Evolutionary conservation across 2,113 vertebrate genomes (phyloP).

Genomic region (Microtus oregoni): DNA sequence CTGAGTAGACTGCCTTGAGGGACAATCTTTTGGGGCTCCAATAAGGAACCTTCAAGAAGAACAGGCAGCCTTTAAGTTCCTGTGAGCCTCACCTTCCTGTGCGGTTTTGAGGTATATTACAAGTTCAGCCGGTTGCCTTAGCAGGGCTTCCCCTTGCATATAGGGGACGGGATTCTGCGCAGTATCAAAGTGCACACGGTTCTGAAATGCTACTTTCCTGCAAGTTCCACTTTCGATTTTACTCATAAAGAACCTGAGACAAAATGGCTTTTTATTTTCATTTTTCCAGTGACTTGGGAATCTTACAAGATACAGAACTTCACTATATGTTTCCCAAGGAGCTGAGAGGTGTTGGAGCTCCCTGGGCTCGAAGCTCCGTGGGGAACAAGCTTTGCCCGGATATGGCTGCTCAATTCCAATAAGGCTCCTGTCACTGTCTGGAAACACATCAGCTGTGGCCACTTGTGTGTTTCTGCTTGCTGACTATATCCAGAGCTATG

Average conservation of each 20-base stretch:
- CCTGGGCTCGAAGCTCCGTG: neutral
- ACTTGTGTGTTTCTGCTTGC: neutral
- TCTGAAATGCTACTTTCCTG: neutral
- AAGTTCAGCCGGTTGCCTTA: neutral
- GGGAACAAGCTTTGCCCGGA: neutral
- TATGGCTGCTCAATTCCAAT: conserved; percentile 43
- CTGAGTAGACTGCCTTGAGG: neutral
- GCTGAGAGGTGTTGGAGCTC: conserved; percentile 54
- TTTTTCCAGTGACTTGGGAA: conserved; percentile 60
- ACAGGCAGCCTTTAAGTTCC: neutral
- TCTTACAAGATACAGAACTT: conserved; percentile 59
- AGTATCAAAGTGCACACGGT: neutral
- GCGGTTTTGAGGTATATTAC: neutral
- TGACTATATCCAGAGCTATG: neutral
- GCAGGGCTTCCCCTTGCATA: neutral
- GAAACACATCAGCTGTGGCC: conserved; percentile 25
- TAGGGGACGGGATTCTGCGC: neutral
- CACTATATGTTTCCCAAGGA: conserved; percentile 62
- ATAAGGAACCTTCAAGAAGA: neutral
- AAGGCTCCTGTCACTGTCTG: conserved; percentile 35
- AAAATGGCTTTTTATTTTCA: conserved; percentile 69
- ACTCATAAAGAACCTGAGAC: conserved; percentile 21
- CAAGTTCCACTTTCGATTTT: conserved; percentile 33
- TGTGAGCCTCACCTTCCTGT: neutral
- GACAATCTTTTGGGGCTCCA: neutral